A percentile compares a stretch with the other conserved stretches of the same genome.
phyloP scores from a whole-genome alignment of 2,797 vertebrate species.

The Paratrypauchen microcephalus region DNA sequence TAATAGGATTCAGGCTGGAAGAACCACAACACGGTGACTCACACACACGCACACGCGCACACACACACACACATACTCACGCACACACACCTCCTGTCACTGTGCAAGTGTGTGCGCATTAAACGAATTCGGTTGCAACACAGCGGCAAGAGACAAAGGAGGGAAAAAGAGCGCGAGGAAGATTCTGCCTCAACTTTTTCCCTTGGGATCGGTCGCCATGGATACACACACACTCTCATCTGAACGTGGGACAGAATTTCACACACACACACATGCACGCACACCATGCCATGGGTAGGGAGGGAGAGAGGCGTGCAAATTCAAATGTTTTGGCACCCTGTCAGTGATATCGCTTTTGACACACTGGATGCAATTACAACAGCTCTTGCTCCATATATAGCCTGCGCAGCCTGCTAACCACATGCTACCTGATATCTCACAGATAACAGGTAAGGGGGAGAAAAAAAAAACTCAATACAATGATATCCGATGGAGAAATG shows the following conservation, averaged over 20 bases:
- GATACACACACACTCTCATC: constrained; percentile 66
- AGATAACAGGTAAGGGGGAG: constrained; percentile 46
- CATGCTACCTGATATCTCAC: constrained; percentile 52
- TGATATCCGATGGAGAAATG: constrained; percentile 50
- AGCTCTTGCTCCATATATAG: constrained; percentile 26
- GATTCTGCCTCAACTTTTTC: constrained; percentile 66
- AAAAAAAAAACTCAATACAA: constrained; percentile 36
- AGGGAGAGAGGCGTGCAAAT: constrained; percentile 15
- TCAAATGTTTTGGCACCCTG: constrained; percentile 7
- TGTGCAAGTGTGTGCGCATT: not conserved
- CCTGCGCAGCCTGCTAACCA: constrained; percentile 21
- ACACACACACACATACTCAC: too few relatives aligned
- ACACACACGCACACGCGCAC: constrained; percentile 18
- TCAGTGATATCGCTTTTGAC: constrained; percentile 1
- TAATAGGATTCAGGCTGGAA: constrained; percentile 16
- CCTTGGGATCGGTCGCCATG: constrained; percentile 74
- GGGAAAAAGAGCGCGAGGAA: constrained; percentile 41
- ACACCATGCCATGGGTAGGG: not conserved
- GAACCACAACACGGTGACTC: constrained; percentile 30
- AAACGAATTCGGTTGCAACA: constrained; percentile 37
- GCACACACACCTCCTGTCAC: constrained; percentile 18
- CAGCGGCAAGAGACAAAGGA: constrained; percentile 48
- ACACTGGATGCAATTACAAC: constrained; percentile 23
- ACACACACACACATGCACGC: constrained; percentile 8
- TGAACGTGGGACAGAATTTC: constrained; percentile 52